Conservation (phyloP, 2,113 vertebrate genomes). For the Galeopterus variegatus region DNA sequence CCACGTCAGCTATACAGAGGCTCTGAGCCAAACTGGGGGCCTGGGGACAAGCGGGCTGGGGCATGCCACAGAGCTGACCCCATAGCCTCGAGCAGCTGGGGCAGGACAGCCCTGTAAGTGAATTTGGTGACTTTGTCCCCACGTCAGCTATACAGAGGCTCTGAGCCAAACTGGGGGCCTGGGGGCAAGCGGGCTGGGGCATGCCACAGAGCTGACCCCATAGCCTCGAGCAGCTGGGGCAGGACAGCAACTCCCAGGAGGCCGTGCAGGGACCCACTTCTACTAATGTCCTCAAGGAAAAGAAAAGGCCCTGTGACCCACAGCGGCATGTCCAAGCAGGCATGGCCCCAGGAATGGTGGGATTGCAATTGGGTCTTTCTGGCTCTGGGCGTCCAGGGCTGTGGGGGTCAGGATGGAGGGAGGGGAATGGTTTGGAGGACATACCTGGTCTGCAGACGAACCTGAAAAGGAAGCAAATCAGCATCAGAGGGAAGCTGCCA, state of each 20-base stretch:
- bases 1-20: no score
- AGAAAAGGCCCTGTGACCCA: fast-evolving
- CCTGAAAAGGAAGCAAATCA: conserved; percentile 77
- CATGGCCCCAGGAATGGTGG: fast-evolving
- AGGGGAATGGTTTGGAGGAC: background rate
- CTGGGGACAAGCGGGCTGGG: fast-evolving
- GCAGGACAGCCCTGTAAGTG: fast-evolving
- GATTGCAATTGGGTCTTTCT: fast-evolving
- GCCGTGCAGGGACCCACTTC: fast-evolving
- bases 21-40: no score
- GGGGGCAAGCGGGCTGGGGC: fast-evolving
- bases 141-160: no score
- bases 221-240: fast-evolving
- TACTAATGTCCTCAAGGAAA: fast-evolving
- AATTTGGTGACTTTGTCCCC: background rate
- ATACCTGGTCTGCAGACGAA: conserved; percentile 88
- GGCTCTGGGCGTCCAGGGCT: fast-evolving
- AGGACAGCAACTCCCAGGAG: background rate
- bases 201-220: no score
- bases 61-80: no score
- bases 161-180: fast-evolving
- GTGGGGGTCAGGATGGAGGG: fast-evolving
- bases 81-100: fast-evolving
- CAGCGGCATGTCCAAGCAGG: fast-evolving
- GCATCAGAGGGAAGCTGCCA: background rate